These are phyloP conservation scores for Porites lobata DNA, from an alignment of 92 coral and sea anemone species.

Conservation along the genomic window DNA sequence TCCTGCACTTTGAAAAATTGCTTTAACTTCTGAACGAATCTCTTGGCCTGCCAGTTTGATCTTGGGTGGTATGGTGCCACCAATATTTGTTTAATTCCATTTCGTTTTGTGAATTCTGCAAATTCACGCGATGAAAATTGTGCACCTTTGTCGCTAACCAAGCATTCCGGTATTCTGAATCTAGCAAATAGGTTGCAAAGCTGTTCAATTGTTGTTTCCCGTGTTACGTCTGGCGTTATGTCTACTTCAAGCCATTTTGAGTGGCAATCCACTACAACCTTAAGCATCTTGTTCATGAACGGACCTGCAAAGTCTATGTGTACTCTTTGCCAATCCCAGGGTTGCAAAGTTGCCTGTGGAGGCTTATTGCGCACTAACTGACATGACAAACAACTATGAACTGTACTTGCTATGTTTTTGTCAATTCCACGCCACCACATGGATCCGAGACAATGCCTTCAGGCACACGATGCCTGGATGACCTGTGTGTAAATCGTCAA, in stretches of 20 bases:
- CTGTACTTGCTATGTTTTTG: slow-evolving; percentile 1
- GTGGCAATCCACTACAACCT: slow-evolving; percentile 52
- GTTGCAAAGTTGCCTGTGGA: neutral
- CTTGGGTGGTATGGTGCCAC: slow-evolving; percentile 57
- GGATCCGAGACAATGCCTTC: slow-evolving; percentile 51
- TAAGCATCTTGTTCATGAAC: slow-evolving; percentile 29
- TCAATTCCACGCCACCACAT: slow-evolving; percentile 65
- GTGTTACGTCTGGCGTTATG: slow-evolving; percentile 44
- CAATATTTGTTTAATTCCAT: slow-evolving; percentile 40
- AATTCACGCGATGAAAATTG: slow-evolving; percentile 47
- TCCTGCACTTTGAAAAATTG: slow-evolving; percentile 9
- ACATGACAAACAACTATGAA: slow-evolving; percentile 25
- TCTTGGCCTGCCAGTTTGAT: slow-evolving; percentile 35
- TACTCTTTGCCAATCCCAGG: slow-evolving; percentile 38
- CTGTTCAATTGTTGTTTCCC: slow-evolving; percentile 50
- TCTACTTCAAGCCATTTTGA: slow-evolving; percentile 74
- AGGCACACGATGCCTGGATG: slow-evolving; percentile 55
- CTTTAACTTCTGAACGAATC: slow-evolving; percentile 61
- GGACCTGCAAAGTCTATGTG: slow-evolving; percentile 54
- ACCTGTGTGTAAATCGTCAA: slow-evolving; percentile 49
- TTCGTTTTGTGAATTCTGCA: slow-evolving; percentile 35
- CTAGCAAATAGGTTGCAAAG: slow-evolving; percentile 50
- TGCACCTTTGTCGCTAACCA: slow-evolving; percentile 47
- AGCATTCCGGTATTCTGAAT: slow-evolving; percentile 45
- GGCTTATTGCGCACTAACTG: neutral